Percentiles rank a stretch among this genome's conserved stretches.
phyloP scores from a whole-genome alignment of 2,113 vertebrate genomes.

The Smithornis capensis region DNA sequence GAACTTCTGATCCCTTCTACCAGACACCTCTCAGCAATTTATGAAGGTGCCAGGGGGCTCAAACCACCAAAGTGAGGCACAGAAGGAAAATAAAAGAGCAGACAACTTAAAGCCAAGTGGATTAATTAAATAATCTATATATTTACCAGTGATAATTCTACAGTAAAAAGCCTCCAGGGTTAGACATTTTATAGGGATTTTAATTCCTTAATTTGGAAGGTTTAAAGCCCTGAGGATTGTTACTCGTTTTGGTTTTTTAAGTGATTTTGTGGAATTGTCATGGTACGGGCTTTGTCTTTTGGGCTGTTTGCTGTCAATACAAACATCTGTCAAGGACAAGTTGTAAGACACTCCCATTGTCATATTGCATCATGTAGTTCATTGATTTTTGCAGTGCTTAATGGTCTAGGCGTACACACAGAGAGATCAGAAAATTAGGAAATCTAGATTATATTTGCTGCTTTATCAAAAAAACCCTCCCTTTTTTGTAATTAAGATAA shows the following conservation, averaged over 20 bases:
- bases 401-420: background rate
- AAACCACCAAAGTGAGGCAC: conserved; percentile 32
- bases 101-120: conserved; percentile 36
- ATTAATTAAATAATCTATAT: conserved; percentile 68
- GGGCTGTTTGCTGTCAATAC: conserved; percentile 42
- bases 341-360: background rate
- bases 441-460: background rate
- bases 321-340: conserved; percentile 59
- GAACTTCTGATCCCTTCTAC: conserved; percentile 36
- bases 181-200: conserved; percentile 46
- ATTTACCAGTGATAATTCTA: conserved; percentile 54
- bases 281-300: conserved; percentile 30
- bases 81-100: conserved; percentile 54
- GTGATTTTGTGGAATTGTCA: conserved; percentile 42
- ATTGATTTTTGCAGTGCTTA: background rate
- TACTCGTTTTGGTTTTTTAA: background rate
- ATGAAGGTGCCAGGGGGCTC: conserved; percentile 4
- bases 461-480: background rate
- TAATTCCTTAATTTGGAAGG: conserved; percentile 54
- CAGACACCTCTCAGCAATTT: conserved; percentile 12
- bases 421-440: background rate
- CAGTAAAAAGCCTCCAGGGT: background rate
- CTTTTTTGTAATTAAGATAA: background rate
- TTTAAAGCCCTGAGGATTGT: conserved; percentile 31
- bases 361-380: background rate